phyloP scores from a whole-genome alignment of 2,888 invertebrate species.

The Seira sanloemensis region DNA sequence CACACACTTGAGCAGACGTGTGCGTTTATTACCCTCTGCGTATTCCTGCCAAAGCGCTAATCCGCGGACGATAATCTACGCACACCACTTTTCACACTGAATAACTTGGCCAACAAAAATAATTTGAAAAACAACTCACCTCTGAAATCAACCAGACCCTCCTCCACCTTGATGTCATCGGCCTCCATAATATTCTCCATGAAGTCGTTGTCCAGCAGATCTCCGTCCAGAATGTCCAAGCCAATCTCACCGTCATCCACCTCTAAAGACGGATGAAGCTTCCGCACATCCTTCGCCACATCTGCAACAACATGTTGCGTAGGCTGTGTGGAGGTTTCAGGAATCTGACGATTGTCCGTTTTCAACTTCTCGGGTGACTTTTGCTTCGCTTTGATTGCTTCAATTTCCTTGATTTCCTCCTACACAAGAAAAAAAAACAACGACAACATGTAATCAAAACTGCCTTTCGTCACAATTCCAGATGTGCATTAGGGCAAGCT shows the following conservation, averaged over 20 bases:
- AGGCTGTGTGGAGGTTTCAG: background rate
- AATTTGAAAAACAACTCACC: too few species aligned
- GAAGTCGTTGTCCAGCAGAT: conserved; percentile 82
- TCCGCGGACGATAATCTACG: too few species aligned
- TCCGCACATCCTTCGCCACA: conserved; percentile 35
- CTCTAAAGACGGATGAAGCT: conserved; percentile 74
- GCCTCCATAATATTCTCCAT: conserved; percentile 83
- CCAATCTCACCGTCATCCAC: conserved; percentile 80
- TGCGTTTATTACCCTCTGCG: too few species aligned
- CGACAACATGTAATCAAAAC: too few species aligned
- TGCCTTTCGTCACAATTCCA: too few species aligned
- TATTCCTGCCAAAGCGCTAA: too few species aligned
- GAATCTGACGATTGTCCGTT: conserved; percentile 43
- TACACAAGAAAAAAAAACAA: too few species aligned
- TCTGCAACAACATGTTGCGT: conserved; percentile 8
- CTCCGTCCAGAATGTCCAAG: conserved; percentile 82
- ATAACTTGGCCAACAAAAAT: too few species aligned
- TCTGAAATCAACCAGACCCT: conserved; percentile 78
- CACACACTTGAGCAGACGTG: background rate
- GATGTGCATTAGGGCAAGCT: too few species aligned
- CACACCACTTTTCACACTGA: too few species aligned
- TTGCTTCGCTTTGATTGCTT: conserved; percentile 82
- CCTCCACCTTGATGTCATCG: conserved; percentile 78
- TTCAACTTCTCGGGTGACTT: conserved; percentile 76
- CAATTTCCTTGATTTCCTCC: conserved; percentile 85